These are phyloP conservation scores for Pseudobourletiella spinata DNA, from an alignment of 1,140 invertebrate genomes.

Conservation along the genomic window DNA sequence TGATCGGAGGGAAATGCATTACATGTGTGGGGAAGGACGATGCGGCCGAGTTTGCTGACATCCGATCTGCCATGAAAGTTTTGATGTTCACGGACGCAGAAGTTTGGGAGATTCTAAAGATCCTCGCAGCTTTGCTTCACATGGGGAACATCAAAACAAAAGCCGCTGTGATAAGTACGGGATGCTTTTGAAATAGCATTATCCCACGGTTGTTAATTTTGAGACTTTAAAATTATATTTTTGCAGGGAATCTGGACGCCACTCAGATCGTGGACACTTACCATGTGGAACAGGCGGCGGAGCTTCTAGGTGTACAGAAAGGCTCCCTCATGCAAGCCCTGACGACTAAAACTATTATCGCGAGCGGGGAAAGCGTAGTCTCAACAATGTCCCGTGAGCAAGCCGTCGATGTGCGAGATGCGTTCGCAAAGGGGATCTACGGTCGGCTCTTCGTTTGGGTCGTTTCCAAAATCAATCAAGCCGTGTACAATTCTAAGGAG, in stretches of 20 bases:
- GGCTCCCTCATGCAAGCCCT: conserved; percentile 83
- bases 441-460: conserved; percentile 93
- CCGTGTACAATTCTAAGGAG: conserved; percentile 79
- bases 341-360: conserved; percentile 90
- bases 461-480: conserved; percentile 93
- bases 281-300: conserved; percentile 73
- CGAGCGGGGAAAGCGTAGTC: conserved; percentile 92
- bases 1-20: conserved; percentile 84
- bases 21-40: conserved; percentile 93
- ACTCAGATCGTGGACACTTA: conserved; percentile 88
- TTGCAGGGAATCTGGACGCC: conserved; percentile 77
- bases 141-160: conserved; percentile 96
- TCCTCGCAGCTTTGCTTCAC: conserved; percentile 85
- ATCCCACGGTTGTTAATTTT: neutral
- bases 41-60: conserved; percentile 89
- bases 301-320: conserved; percentile 71
- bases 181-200: too few species aligned
- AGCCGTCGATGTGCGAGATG: conserved; percentile 94
- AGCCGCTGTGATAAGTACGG: conserved; percentile 66
- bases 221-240: too few species aligned
- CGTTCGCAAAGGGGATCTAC: conserved; percentile 98
- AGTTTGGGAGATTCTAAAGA: conserved; percentile 91
- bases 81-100: conserved; percentile 87
- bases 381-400: conserved; percentile 81
- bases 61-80: conserved; percentile 97